Percentiles rank a stretch among this genome's conserved stretches.
These are phyloP conservation scores for Pteronura brasiliensis DNA, from an alignment of 2,113 vertebrate genomes.

Conservation along the genomic window DNA sequence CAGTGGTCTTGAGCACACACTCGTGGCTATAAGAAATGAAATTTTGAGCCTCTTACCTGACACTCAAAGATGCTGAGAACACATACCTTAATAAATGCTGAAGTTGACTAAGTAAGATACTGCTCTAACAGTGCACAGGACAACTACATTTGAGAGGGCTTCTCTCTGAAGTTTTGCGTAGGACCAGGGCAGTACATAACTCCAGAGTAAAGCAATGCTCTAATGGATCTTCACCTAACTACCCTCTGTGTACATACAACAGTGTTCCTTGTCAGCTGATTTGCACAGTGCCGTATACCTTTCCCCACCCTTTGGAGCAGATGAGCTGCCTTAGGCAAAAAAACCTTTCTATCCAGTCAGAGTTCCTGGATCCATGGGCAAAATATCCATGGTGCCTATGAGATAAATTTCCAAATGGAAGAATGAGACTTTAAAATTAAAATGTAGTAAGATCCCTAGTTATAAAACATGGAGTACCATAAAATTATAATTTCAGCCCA, in stretches of 20 bases:
- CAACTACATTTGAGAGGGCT: background rate
- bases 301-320: background rate
- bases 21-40: background rate
- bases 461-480: slow-evolving; percentile 1
- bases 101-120: background rate
- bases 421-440: background rate
- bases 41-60: background rate
- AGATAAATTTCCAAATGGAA: slow-evolving; percentile 21
- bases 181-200: background rate
- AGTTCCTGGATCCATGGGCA: background rate
- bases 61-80: background rate
- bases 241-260: background rate
- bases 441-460: background rate
- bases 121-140: background rate
- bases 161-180: background rate
- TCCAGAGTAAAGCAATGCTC: background rate
- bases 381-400: background rate
- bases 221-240: background rate
- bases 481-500: slow-evolving; percentile 4
- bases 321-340: background rate
- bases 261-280: background rate
- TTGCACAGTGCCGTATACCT: background rate
- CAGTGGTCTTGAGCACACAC: background rate
- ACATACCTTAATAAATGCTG: background rate
- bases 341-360: background rate